These are phyloP conservation scores for Cantharis nigra DNA, from an alignment of 2,888 invertebrate genomes.

Conservation along the genomic window DNA sequence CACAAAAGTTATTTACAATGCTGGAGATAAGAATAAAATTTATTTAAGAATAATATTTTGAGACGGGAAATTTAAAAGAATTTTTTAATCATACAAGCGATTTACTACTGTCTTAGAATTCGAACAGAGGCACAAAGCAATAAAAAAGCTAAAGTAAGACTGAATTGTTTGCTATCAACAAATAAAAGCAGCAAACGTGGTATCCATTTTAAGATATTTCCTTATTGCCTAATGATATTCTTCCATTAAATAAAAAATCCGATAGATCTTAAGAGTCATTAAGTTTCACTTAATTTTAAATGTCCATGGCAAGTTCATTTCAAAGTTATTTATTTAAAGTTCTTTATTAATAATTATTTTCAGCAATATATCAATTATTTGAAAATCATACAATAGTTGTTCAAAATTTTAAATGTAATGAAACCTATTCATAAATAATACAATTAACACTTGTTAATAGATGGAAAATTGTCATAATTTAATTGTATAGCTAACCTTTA, in stretches of 20 bases:
- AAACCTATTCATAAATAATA: not conserved
- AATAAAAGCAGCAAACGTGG: not conserved
- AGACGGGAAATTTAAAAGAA: not conserved
- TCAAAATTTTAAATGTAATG: not conserved
- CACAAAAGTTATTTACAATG: not conserved
- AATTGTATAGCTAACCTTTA: not conserved
- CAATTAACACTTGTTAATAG: not conserved
- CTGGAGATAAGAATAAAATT: not conserved
- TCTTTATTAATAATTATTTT: no score
- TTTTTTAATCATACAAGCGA: not conserved
- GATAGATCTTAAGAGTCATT: no score
- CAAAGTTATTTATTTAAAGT: no score
- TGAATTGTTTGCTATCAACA: not conserved
- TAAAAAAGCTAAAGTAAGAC: not conserved
- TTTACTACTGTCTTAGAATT: not conserved
- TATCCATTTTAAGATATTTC: not conserved
- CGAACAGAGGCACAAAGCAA: not conserved
- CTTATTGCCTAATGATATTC: not conserved
- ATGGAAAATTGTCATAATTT: not conserved
- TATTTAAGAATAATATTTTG: not conserved
- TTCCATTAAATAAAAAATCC: not conserved
- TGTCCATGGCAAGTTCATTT: no score
- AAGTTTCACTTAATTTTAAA: not conserved
- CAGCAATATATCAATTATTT: not conserved
- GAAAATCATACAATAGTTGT: not conserved